phyloP scores from a whole-genome alignment of 2,113 vertebrate species.

The Vulpes lagopus region DNA sequence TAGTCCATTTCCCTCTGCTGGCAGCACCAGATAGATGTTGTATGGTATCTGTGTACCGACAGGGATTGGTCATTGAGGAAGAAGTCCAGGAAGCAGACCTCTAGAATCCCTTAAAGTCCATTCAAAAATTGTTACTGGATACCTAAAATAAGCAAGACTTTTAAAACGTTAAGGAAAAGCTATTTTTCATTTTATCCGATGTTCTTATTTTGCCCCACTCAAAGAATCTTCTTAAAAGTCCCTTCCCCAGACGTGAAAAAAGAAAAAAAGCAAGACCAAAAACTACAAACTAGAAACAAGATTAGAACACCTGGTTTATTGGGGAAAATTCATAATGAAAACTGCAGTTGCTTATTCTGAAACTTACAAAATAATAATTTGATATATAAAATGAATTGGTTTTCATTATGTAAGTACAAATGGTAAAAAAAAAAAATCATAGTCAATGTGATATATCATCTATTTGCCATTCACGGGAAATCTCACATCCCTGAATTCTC shows the following conservation, averaged over 20 bases:
- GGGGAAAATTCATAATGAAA: conserved; percentile 72
- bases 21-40: neutral
- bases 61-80: neutral
- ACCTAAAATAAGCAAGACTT: neutral
- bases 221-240: neutral
- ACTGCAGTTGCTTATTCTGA: conserved; percentile 51
- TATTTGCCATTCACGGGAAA: conserved; percentile 49
- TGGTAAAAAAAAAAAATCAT: conserved; percentile 74
- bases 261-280: conserved; percentile 5
- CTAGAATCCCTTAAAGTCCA: neutral
- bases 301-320: conserved; percentile 84
- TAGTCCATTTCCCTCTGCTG: neutral
- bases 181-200: neutral
- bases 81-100: neutral
- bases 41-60: too few relatives aligned
- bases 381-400: conserved; percentile 67
- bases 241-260: conserved; percentile 1
- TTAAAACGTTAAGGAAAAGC: conserved; percentile 27
- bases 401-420: conserved; percentile 71
- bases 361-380: conserved; percentile 75
- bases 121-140: neutral
- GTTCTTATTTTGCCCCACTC: neutral
- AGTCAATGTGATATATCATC: conserved; percentile 26
- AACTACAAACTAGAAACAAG: conserved; percentile 67
- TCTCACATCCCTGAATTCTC: conserved; percentile 15